Conservation (phyloP, 1,140 invertebrate species). For the Amphibalanus amphitrite region DNA sequence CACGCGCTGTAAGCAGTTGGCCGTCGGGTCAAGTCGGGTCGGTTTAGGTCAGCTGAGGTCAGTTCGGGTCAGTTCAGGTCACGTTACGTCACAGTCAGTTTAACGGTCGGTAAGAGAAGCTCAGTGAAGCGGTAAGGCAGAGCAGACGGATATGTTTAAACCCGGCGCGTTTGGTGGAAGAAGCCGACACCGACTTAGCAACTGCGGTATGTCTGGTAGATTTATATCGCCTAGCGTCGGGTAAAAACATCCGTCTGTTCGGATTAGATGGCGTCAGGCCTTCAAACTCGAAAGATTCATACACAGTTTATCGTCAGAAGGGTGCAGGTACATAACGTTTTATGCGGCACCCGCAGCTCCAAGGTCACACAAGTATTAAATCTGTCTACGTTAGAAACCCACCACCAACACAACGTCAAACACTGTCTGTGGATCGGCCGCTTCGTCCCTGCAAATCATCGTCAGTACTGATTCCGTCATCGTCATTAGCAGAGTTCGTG, state of each 20-base stretch:
- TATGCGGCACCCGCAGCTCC: neutral
- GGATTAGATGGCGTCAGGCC: neutral
- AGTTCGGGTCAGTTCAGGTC: conserved; percentile 13
- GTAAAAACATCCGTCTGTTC: neutral
- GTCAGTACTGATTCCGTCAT: neutral
- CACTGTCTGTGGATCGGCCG: no score
- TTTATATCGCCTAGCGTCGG: neutral
- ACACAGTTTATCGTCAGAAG: neutral
- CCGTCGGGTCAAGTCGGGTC: conserved; percentile 6
- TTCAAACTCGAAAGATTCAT: neutral
- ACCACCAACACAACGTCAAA: neutral
- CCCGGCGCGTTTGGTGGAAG: no score
- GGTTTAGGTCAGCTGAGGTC: conserved; percentile 6
- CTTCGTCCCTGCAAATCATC: neutral
- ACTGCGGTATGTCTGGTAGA: neutral
- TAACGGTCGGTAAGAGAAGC: neutral
- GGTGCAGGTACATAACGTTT: neutral
- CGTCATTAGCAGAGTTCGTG: no score
- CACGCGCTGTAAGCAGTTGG: conserved; percentile 2
- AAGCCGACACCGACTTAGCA: no score
- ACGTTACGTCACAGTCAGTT: neutral
- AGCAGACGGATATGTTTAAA: neutral
- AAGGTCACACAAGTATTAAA: neutral
- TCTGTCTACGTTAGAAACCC: neutral
- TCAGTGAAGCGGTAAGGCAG: neutral